A percentile compares a stretch with the other conserved stretches of the same genome.
Conservation (phyloP, 2,797 vertebrate genomes). For the Orientallactaga sibirica region DNA sequence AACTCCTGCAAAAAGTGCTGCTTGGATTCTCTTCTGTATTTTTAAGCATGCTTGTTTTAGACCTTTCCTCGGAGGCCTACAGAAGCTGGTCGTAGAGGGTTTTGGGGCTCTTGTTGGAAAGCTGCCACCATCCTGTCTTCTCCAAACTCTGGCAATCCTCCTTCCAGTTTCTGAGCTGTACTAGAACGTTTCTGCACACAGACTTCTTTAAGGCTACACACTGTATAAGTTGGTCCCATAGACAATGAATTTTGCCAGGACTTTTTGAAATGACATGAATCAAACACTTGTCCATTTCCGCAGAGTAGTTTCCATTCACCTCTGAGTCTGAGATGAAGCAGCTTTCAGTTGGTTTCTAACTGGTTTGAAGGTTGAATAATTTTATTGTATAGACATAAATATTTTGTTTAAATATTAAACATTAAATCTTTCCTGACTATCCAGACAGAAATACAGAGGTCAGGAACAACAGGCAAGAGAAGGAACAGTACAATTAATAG, state of each 20-base stretch:
- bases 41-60: neutral
- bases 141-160: neutral
- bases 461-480: constrained; percentile 75
- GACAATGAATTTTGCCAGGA: constrained; percentile 72
- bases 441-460: constrained; percentile 81
- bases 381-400: constrained; percentile 84
- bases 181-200: constrained; percentile 43
- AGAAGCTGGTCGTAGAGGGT: neutral
- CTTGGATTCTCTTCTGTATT: constrained; percentile 3
- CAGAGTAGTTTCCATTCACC: constrained; percentile 80
- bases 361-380: constrained; percentile 79
- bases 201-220: constrained; percentile 74
- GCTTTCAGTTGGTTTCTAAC: constrained; percentile 81
- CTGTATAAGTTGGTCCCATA: constrained; percentile 78
- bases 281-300: constrained; percentile 75
- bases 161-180: constrained; percentile 34
- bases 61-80: constrained; percentile 6
- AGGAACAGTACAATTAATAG: constrained; percentile 69
- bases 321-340: constrained; percentile 81
- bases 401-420: constrained; percentile 83
- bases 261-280: constrained; percentile 65
- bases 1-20: constrained; percentile 55
- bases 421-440: constrained; percentile 80
- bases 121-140: neutral
- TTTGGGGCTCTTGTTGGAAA: constrained; percentile 49